A percentile compares a stretch with the other conserved stretches of the same genome.
Conservation (phyloP, 2,797 vertebrate genomes). For the Pseudochirops cupreus region DNA sequence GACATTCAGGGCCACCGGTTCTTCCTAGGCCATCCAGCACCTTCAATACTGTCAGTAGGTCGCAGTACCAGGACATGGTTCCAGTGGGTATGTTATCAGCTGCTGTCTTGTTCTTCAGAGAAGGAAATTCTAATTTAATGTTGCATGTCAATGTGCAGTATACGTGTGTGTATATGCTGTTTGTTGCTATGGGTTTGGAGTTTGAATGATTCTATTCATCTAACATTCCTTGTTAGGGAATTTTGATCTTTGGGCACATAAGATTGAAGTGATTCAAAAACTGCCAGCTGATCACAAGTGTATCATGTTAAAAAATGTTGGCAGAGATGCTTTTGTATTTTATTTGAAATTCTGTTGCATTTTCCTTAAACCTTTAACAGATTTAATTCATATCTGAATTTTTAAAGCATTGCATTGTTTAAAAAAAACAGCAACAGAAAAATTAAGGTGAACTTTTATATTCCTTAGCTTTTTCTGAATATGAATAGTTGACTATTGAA, state of each 20-base stretch:
- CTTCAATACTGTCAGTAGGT: conserved; percentile 94
- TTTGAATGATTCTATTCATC: background rate
- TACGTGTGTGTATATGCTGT: background rate
- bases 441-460: background rate
- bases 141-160: accelerated
- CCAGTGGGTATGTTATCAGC: conserved; percentile 92
- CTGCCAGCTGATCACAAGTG: background rate
- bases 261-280: background rate
- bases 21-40: conserved; percentile 95
- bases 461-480: background rate
- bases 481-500: background rate
- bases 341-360: background rate
- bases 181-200: background rate
- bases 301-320: background rate
- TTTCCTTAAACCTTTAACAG: background rate
- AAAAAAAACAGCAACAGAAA: background rate
- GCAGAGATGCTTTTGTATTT: background rate
- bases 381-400: background rate
- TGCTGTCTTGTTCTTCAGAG: background rate
- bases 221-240: background rate
- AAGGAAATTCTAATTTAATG: background rate
- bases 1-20: conserved; percentile 91
- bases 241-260: background rate
- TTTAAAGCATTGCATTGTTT: background rate
- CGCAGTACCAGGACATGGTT: conserved; percentile 95